Evolutionary conservation across 2,113 vertebrate genomes (phyloP).

Genomic region (Mungos mungo): DNA sequence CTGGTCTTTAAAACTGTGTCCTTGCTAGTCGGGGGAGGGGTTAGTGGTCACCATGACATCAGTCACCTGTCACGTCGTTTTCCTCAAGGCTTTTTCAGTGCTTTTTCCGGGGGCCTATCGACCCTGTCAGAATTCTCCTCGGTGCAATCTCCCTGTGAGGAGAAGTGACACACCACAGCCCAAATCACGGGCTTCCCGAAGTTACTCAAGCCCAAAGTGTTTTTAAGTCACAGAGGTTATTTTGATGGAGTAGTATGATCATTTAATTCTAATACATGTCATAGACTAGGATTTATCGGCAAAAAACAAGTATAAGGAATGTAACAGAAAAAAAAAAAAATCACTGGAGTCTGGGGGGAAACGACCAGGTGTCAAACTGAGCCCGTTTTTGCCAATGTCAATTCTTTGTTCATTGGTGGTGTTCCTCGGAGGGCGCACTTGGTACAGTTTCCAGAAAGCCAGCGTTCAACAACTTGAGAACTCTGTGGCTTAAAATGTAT

Average conservation of each 20-base stretch:
- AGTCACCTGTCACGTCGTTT: background rate
- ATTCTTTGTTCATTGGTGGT: background rate
- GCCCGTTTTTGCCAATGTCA: background rate
- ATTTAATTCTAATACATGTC: background rate
- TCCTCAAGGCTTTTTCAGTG: background rate
- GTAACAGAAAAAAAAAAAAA: background rate
- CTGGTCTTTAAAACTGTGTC: background rate
- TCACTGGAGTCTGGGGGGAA: background rate
- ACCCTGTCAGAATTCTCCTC: background rate
- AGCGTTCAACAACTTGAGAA: background rate
- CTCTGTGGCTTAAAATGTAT: background rate
- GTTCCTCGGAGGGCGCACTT: background rate
- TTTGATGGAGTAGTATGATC: background rate
- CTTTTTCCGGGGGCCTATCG: background rate
- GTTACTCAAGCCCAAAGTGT: background rate
- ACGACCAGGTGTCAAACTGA: background rate
- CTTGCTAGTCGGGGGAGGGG: background rate
- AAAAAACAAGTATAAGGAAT: background rate
- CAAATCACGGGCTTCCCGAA: background rate
- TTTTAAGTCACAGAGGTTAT: background rate
- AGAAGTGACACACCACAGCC: fast-evolving
- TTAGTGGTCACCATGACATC: fast-evolving
- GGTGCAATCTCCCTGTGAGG: no score
- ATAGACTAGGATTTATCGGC: background rate
- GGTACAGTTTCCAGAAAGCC: background rate